A percentile compares a stretch with the other conserved stretches of the same genome.
Conservation (phyloP, 2,113 vertebrate species). For the Carassius carassius region DNA sequence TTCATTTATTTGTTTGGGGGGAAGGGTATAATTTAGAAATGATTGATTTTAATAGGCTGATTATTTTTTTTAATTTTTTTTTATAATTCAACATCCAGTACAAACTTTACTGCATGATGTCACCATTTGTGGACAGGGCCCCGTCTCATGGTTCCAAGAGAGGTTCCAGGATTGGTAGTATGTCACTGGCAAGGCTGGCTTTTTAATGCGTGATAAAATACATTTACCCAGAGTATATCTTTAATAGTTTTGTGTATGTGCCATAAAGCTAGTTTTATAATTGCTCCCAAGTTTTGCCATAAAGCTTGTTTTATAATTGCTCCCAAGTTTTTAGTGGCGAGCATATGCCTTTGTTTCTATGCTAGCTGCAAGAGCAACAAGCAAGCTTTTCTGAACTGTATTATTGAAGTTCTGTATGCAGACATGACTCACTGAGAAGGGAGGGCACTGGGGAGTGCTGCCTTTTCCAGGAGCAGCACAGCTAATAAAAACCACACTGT, state of each 20-base stretch:
- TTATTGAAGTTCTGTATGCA: conserved; percentile 45
- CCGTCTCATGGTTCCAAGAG: no score
- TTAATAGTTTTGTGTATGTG: conserved; percentile 14
- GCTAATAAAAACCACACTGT: conserved; percentile 41
- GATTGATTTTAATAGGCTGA: no score
- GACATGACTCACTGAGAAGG: conserved; percentile 41
- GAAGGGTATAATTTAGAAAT: no score
- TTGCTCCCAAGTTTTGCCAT: conserved; percentile 21
- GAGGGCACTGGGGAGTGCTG: conserved; percentile 36
- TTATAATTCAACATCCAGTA: background rate
- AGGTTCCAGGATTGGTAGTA: background rate
- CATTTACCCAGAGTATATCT: background rate
- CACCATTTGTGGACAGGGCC: no score
- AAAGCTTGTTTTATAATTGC: conserved; percentile 9
- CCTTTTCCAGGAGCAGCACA: conserved; percentile 25
- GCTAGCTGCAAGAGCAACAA: background rate
- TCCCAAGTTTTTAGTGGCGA: conserved; percentile 1
- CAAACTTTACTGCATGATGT: background rate
- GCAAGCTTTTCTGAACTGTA: conserved; percentile 24
- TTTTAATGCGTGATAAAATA: conserved; percentile 23
- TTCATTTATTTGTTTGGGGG: no score
- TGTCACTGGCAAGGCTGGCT: background rate
- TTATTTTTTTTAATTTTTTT: no score
- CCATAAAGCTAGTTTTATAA: conserved; percentile 26
- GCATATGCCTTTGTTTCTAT: conserved; percentile 13